These are phyloP conservation scores for Pseudonaja textilis DNA, from an alignment of 2,113 vertebrate genomes.

Conservation along the genomic window DNA sequence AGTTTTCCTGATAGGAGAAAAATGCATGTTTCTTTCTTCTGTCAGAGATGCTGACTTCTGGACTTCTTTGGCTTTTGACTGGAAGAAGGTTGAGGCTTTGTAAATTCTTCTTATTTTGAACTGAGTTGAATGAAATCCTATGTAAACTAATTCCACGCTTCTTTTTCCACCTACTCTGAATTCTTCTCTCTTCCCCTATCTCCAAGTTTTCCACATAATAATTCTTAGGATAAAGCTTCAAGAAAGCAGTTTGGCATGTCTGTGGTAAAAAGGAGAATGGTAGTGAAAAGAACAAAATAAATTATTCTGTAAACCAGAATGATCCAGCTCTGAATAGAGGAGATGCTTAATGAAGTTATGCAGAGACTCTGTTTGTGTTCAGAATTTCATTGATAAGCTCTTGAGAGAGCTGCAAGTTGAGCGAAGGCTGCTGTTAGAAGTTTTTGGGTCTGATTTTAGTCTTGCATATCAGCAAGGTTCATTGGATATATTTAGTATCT, in stretches of 20 bases:
- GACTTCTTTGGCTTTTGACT: neutral
- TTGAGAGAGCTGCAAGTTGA: constrained; percentile 2
- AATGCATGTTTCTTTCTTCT: neutral
- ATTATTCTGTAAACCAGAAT: neutral
- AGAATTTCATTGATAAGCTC: neutral
- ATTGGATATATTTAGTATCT: neutral
- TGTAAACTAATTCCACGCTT: neutral
- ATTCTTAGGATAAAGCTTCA: neutral
- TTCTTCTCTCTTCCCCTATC: neutral
- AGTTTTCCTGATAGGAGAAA: neutral
- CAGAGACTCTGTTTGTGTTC: neutral
- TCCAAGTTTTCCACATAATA: neutral
- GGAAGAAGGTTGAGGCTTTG: neutral
- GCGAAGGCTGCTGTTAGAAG: neutral
- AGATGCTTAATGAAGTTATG: neutral
- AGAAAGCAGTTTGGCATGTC: neutral
- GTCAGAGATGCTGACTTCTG: neutral
- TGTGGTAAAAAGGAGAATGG: neutral
- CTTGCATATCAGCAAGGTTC: neutral
- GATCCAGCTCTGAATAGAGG: neutral
- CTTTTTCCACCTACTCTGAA: neutral
- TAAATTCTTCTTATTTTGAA: neutral
- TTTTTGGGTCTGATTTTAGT: neutral
- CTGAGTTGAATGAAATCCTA: neutral
- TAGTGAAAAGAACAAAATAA: neutral